phyloP scores from a whole-genome alignment of 1,140 invertebrate species.

The Drosophila chauvacae region DNA sequence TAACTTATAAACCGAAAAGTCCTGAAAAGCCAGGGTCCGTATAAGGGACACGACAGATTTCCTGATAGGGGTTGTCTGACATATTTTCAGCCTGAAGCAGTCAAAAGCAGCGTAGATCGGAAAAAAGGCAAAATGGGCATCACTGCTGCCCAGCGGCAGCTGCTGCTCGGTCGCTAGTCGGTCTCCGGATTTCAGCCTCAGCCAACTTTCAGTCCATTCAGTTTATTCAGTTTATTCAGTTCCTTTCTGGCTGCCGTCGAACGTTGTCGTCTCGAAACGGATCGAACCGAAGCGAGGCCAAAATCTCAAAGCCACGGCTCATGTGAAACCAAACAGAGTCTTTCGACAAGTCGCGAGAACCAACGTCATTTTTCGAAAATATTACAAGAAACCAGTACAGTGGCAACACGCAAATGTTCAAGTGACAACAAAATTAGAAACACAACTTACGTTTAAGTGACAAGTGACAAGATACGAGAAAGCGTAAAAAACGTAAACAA shows the following conservation, averaged over 20 bases:
- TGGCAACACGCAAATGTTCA: conserved; percentile 14
- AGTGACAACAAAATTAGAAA: conserved; percentile 32
- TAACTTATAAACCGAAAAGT: too few species aligned
- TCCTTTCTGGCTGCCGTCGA: conserved; percentile 84
- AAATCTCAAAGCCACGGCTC: conserved; percentile 30
- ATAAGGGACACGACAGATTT: too few species aligned
- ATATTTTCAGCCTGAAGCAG: too few species aligned
- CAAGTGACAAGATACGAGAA: conserved; percentile 20
- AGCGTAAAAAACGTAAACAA: conserved; percentile 36
- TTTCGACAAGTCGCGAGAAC: conserved; percentile 21
- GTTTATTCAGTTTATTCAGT: conserved; percentile 52
- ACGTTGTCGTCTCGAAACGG: conserved; percentile 77
- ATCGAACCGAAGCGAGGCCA: conserved; percentile 40
- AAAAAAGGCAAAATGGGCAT: too few species aligned
- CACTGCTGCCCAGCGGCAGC: conserved; percentile 22
- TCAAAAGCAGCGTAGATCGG: too few species aligned
- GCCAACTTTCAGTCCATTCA: conserved; percentile 41
- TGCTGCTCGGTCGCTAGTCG: conserved; percentile 37
- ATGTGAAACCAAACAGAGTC: conserved; percentile 24
- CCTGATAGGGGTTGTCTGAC: too few species aligned
- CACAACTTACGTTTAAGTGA: conserved; percentile 27
- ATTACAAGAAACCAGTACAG: neutral
- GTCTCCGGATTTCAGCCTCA: conserved; percentile 60
- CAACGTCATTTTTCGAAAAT: conserved; percentile 32
- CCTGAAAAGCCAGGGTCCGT: too few species aligned